These are phyloP conservation scores for Epinotia ramella DNA, from an alignment of 2,888 invertebrate species.

Conservation along the genomic window DNA sequence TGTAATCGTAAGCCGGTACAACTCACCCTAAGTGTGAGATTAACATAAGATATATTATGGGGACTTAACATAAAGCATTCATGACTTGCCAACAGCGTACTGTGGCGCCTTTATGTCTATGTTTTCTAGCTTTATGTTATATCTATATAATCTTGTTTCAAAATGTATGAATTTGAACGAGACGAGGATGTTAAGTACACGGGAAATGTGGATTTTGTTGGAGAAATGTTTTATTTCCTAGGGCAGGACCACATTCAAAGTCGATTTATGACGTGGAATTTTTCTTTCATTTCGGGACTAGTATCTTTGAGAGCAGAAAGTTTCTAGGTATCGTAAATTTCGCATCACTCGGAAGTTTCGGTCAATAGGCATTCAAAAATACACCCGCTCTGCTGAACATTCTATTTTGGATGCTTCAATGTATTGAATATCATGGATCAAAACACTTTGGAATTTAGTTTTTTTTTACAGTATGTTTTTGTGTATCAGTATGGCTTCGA, in stretches of 20 bases:
- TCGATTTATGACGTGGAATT: slow-evolving; percentile 3
- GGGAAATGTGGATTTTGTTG: not conserved
- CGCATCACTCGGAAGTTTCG: not conserved
- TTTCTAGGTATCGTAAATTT: not conserved
- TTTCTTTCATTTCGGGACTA: slow-evolving; percentile 3
- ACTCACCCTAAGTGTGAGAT: not conserved
- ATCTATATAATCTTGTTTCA: not conserved
- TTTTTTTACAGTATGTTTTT: not conserved
- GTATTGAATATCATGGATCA: not conserved
- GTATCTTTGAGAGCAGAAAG: not conserved
- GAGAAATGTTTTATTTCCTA: slow-evolving; percentile 1
- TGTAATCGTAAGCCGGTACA: no score
- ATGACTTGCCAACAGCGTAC: not conserved
- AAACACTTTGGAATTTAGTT: not conserved
- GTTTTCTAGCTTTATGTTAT: not conserved
- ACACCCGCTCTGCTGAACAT: not conserved
- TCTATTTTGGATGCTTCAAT: not conserved
- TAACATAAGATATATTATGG: not conserved
- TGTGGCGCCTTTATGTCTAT: not conserved
- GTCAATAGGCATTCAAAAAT: not conserved
- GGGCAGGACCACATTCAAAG: not conserved
- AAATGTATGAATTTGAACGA: not conserved
- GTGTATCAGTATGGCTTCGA: not conserved
- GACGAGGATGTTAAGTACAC: not conserved
- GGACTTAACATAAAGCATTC: slow-evolving; percentile 2